Evolutionary conservation across 1,140 invertebrate genomes (phyloP).

Genomic region (Rhopalosiphum padi): DNA sequence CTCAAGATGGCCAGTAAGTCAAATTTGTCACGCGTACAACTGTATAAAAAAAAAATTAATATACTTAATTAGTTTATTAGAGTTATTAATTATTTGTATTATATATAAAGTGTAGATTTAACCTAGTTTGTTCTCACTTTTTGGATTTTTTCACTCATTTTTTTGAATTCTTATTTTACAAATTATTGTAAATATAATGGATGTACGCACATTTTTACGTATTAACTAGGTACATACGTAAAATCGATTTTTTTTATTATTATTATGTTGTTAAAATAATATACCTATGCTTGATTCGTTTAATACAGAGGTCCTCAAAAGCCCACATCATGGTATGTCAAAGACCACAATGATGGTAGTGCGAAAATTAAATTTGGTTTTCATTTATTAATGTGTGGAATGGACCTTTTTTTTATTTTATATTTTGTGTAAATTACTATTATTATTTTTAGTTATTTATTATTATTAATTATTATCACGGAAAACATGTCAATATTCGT

Average conservation of each 20-base stretch:
- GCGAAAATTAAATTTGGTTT: no score
- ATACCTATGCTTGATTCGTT: no score
- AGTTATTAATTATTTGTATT: neutral
- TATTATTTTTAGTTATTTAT: no score
- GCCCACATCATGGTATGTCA: no score
- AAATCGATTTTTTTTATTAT: neutral
- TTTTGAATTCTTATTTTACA: neutral
- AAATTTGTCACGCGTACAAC: neutral
- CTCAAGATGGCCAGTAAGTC: conserved; percentile 76
- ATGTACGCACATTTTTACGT: neutral
- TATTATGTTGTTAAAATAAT: neutral
- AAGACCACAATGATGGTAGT: no score
- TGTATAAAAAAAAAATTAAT: neutral
- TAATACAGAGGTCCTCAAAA: no score
- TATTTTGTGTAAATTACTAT: no score
- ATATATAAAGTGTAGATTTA: neutral
- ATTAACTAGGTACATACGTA: neutral
- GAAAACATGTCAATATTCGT: no score
- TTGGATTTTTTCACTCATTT: neutral
- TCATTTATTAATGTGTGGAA: no score
- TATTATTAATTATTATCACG: no score
- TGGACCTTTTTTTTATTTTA: no score
- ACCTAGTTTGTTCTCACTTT: neutral
- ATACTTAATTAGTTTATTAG: neutral
- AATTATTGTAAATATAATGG: neutral